These are phyloP conservation scores for pig (Sus scrofa) DNA, from an alignment of 2,113 vertebrate genomes.

Conservation along the genomic window DNA sequence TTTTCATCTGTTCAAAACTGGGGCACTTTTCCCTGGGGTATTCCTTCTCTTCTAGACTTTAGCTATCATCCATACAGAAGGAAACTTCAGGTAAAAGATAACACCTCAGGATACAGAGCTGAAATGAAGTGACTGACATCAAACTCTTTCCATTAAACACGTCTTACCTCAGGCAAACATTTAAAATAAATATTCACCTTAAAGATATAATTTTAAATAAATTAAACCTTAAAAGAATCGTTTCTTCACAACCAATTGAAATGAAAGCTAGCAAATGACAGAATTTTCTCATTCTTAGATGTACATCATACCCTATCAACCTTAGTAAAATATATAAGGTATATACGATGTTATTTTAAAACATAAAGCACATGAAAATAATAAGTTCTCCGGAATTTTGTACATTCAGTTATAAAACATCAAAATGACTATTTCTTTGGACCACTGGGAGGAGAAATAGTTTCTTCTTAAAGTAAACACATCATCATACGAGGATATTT, in stretches of 20 bases:
- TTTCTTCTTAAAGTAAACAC: conserved; percentile 24
- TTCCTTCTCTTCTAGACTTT: not conserved
- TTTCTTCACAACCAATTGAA: not conserved
- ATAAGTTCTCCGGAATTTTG: not conserved
- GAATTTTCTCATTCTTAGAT: conserved; percentile 4
- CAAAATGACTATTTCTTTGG: not conserved
- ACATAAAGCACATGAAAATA: not conserved
- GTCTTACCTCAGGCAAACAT: not conserved
- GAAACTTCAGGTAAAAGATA: not conserved
- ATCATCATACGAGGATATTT: not conserved
- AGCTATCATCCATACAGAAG: not conserved
- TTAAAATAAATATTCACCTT: not conserved
- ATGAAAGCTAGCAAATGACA: not conserved
- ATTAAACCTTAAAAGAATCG: not conserved
- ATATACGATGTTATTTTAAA: not conserved
- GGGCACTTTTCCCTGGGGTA: not conserved
- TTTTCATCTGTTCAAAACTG: not conserved
- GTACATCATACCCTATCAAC: not conserved
- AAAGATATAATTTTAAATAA: not conserved
- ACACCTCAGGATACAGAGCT: not conserved
- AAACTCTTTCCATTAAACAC: not conserved
- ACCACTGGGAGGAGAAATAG: not conserved
- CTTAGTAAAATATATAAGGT: not conserved
- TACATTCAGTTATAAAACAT: conserved; percentile 34
- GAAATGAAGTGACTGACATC: not conserved